These are phyloP conservation scores for Otocyon megalotis DNA, from an alignment of 2,113 vertebrate species.

Conservation along the genomic window DNA sequence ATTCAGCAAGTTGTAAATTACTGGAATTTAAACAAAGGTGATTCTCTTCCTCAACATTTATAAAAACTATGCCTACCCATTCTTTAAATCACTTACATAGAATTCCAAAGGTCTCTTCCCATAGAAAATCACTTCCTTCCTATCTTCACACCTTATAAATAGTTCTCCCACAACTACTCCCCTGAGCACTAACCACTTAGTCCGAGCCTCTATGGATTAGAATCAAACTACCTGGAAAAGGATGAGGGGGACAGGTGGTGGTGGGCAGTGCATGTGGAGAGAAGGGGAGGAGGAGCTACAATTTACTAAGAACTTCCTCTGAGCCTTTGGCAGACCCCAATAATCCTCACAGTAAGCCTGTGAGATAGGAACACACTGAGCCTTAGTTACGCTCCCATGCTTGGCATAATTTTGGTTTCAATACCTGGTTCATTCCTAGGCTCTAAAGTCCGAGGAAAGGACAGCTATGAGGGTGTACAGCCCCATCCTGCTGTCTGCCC, in stretches of 20 bases:
- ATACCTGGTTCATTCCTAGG: not conserved
- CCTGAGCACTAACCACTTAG: not conserved
- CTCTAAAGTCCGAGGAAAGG: not conserved
- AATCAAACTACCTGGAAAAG: not conserved
- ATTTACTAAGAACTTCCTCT: not conserved
- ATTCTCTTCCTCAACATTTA: not conserved
- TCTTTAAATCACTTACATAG: not conserved
- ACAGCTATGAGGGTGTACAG: not conserved
- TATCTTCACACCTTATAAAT: not conserved
- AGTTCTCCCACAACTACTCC: not conserved
- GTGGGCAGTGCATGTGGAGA: not conserved
- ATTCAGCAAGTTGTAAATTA: conserved; percentile 15
- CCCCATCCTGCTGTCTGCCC: not conserved
- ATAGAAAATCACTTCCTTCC: not conserved
- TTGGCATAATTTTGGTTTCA: not conserved
- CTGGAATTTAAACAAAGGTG: not conserved
- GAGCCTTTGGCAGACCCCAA: not conserved
- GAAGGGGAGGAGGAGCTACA: not conserved
- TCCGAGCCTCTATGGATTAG: not conserved
- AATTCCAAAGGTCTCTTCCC: not conserved
- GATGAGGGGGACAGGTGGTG: not conserved
- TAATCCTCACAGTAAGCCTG: not conserved
- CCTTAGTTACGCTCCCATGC: not conserved
- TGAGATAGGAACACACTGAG: not conserved
- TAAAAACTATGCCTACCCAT: not conserved